Base-by-base conservation (phyloP, 2,797 vertebrate genomes). In the Lophius americanus region DNA sequence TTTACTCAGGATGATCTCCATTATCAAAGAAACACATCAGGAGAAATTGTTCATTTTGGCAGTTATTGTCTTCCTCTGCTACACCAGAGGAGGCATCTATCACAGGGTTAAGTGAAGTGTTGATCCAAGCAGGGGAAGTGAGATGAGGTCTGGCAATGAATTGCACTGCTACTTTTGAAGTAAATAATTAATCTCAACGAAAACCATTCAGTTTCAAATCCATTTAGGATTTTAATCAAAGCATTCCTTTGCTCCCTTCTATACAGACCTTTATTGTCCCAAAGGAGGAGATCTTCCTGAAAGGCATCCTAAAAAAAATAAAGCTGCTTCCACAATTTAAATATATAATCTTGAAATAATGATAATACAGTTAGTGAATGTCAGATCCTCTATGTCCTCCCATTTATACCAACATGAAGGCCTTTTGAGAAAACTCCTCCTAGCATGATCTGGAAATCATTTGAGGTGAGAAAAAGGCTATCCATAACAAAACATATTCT, bases 11-110 rank as follows among this genome's bases (percentile, higher is more conserved):
- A 76, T 54, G 33, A 48, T 61, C 38, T 53, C 48, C 39, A 5
- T 76, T 76, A 73, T 67, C 53, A 69, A 69, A 66, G 56, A 60
- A 74, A 88, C 58, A 71, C 75, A 81, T 83, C 79, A 79, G 13
- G 35, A 36, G 50, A 70, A 72, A 76, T 64, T 38, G 3, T 68
- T 71, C 67, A 62, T 60, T 54, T 70, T 85, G 79, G 61, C 78
- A 64, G 85, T 84, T 82, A 76, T 62, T 67, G 65, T 74, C 59
- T 49, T 58, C 51, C 12, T 68, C 68, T 51, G 46, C 52, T 10
- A 12, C 53, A 62, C 32, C 48, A 51, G 60, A 56, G 64, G 43
- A 56, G 56, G 48, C 13, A 75, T 73, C 39, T 37, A 73, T 84
- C 75, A 77, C n/a, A 63, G 50, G 63, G 39, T 64, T 79, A 60